Evolutionary conservation across 2,113 vertebrate genomes (phyloP).

Genomic region (Neogobius melanostomus): DNA sequence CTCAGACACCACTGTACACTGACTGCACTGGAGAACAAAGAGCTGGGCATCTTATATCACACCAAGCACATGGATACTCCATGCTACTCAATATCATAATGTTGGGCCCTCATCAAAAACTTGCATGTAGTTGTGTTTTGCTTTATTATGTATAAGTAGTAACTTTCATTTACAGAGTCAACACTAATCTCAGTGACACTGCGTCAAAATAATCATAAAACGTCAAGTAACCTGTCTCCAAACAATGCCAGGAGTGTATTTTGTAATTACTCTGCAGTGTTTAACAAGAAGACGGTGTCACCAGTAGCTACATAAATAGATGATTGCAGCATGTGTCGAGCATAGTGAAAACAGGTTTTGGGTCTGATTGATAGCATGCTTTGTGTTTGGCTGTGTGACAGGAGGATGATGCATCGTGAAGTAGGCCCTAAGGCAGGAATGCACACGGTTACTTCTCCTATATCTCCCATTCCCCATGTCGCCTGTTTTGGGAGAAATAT

Average conservation of each 20-base stretch:
- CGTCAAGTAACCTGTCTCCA: neutral
- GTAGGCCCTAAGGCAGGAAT: slow-evolving; percentile 36
- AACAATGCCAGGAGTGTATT: neutral
- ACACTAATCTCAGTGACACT: neutral
- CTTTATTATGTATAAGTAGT: too few species aligned
- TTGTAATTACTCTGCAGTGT: neutral
- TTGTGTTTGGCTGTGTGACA: slow-evolving; percentile 33
- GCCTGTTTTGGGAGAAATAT: neutral
- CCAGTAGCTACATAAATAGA: neutral
- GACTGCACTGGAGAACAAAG: slow-evolving; percentile 9
- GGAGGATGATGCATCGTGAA: slow-evolving; percentile 52
- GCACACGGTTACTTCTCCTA: slow-evolving; percentile 24
- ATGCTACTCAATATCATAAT: too few species aligned
- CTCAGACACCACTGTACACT: slow-evolving; percentile 26
- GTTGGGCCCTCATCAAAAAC: too few species aligned
- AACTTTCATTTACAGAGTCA: neutral
- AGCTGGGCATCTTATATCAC: too few species aligned
- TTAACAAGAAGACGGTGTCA: neutral
- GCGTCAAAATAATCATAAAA: neutral
- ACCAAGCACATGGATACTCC: too few species aligned
- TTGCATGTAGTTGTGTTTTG: too few species aligned
- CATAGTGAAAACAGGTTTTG: slow-evolving; percentile 21
- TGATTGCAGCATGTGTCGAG: neutral
- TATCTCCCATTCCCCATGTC: neutral
- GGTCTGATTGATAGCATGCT: slow-evolving; percentile 17